Evolutionary conservation across 2,113 vertebrate species (phyloP), one percentile per base, ranked within the genome.

Genomic region (Mesocricetus auratus): DNA sequence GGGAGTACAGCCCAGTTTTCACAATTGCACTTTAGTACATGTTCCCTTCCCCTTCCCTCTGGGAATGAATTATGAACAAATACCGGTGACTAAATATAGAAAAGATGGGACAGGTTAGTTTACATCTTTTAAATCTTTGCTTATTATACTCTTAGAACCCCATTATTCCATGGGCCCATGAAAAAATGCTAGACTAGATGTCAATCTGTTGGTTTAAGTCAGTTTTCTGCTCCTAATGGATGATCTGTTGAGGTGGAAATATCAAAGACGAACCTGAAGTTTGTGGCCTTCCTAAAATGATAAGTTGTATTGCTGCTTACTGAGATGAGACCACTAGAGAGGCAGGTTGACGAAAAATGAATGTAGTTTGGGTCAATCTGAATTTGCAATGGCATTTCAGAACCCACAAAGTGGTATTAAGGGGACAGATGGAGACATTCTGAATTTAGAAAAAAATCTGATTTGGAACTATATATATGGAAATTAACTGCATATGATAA

Each of bases 1-100:
- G 79, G 64, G 74, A 96, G 91, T 93, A 90, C 22, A 89, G 53
- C 79, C 66, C 39, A 79, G 68, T 91, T 95, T 96, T 93, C 56
- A 95, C n/a, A 79, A 75, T 83, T 93, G 31, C 42, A 79, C 64
- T 97, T 90, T 66, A 75, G 66, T 39, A 64, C 17, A 19, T 45
- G 26, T 42, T 93, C 19, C 24, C 31, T 86, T 50, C 5, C 9
- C n/a, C 33, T 90, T 7, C 31, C 47, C 17, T 17, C 1, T 85
- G 56, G 42, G 83, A 96, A 89, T 90, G 22, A 3, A 95, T 71
- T 90, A 83, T 90, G 83, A 94, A 87, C 42, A 87, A 93, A 74
- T 75, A 74, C 31, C 36, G 29, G 42, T 93, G 21, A 64, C 47
- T 94, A 91, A 90, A 90, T 92, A 66, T 69, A 88, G n/a, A 91